Base-by-base conservation (phyloP, 2,888 invertebrate genomes). In the Cybosia mesomella region DNA sequence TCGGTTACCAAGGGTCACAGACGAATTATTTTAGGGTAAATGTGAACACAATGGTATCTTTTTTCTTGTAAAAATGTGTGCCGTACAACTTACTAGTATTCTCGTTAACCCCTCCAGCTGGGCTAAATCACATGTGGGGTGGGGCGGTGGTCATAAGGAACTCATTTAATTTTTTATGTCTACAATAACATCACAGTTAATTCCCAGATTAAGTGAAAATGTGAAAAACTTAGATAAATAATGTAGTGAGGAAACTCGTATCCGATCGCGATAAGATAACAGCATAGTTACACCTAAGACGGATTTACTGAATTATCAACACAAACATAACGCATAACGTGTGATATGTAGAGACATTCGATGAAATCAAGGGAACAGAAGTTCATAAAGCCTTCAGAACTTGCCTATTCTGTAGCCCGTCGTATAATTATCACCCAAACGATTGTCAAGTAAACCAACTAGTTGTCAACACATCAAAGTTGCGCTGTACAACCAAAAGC, bases 401-500 rank as follows among this genome's bases (percentile, higher is more conserved):
- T 22, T 22, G 22, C 10, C 3, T 24, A 24, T 24, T 18, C 22
- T 8, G 15, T 10, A 43, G 24, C 18, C 2, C 4, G n/a, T 28
- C 1, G 10, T 7, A 32, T 28, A 59, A 64, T 58, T 58, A 64
- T 57, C 58, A 49, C 15, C 9, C 34, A 59, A 54, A 28, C 15
- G 5, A 53, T 15, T 55, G 22, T 54, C 53, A 24, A 36, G 53
- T 66, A 59, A 59, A 59, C 11, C 53, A 53, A 53, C 11, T 18
- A 49, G 28, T 59, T 58, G 66, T 22, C 28, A 22, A 39, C 39
- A 54, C 36, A 66, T 57, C 53, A 36, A 67, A 61, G 32, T 68
- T 58, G 15, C 15, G 5, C 32, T 32, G 22, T 49, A 43, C 22
- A 43, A 11, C 28, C 53, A 64, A 22, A 21, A 57, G 28, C 8